These are phyloP conservation scores for Esperia sulphurella DNA, from an alignment of 2,888 invertebrate species.

Conservation along the genomic window DNA sequence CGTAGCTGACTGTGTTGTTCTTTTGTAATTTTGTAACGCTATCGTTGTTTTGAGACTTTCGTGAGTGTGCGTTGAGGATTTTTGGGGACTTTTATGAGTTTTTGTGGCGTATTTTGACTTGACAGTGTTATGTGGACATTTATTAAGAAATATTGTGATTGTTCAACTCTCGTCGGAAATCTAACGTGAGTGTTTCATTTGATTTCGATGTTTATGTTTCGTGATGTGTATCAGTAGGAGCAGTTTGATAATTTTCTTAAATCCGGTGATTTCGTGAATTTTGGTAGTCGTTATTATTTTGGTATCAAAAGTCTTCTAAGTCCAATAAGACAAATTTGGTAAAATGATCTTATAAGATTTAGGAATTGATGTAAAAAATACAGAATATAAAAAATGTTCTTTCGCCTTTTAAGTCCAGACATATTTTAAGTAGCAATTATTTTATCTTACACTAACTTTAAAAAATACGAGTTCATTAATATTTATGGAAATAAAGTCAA, in stretches of 20 bases:
- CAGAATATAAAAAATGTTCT: too few species aligned
- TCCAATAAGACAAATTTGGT: too few species aligned
- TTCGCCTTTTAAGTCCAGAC: too few species aligned
- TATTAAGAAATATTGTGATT: conserved; percentile 40
- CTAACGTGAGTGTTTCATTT: conserved; percentile 44
- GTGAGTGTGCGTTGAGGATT: conserved; percentile 41
- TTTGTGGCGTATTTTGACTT: conserved; percentile 48
- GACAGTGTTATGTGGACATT: conserved; percentile 47
- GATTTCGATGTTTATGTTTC: conserved; percentile 11
- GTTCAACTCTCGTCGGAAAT: conserved; percentile 25
- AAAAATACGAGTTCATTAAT: too few species aligned
- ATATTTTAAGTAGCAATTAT: too few species aligned
- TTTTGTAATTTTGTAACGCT: conserved; percentile 41
- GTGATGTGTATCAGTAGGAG: conserved; percentile 8
- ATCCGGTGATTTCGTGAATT: neutral
- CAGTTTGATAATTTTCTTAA: neutral
- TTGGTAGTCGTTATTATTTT: too few species aligned
- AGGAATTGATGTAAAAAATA: too few species aligned
- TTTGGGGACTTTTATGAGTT: conserved; percentile 33
- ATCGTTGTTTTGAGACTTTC: conserved; percentile 29
- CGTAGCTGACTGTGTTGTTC: conserved; percentile 56
- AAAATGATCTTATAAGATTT: too few species aligned
- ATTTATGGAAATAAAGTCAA: too few species aligned
- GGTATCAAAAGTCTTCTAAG: too few species aligned
- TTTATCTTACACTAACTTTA: too few species aligned